Base-by-base conservation (phyloP, 2,113 vertebrate species). In the Chiloscyllium plagiosum region DNA sequence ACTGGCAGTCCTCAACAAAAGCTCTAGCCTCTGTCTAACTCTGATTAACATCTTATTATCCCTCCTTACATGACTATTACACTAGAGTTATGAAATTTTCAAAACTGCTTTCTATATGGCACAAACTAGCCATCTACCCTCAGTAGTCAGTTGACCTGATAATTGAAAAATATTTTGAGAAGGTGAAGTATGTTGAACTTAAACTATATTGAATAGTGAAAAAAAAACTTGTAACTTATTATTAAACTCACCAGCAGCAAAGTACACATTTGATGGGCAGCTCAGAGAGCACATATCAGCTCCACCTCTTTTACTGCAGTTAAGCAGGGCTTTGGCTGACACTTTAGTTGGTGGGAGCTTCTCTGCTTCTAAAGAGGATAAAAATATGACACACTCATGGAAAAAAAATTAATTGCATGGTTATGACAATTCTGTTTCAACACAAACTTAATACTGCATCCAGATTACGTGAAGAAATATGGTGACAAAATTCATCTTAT, bases 271-370 rank as follows among this genome's bases (percentile, higher is more conserved):
- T 0, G 98, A 98, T 97, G 97, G 98, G 97, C 99, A 99, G 96
- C 97, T 98, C 96, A 99, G 97, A 97, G 98, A 98, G 97, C 99
- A 99, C 96, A 97, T 98, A 96, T 99, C 98, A 17, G 97, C 98
- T 97, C 99, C 98, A 95, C 97, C 98, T 96, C 98, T 98, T 97
- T 98, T 99, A 96, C 97, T 96, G 97, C 99, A 99, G 96, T 98
- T 98, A 97, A 99, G 97, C 72, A 98, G 98, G 95, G 98, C 98
- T 96, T 97, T 98, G 96, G 98, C 97, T 96, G 97, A 97, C 92
- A 96, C 96, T 65, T 96, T 97, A 96, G 97, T 96, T 96, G 97
- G 96, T 96, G 97, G 96, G 96, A 97, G 96, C 97, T 97, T 98
- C 97, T 98, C 98, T 97, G 98, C 97, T 97, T 99, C 99, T 99